Percentiles rank a stretch among this genome's conserved stretches.
Evolutionary conservation across 2,113 vertebrate genomes (phyloP).

Genomic region (Bostrychus sinensis): DNA sequence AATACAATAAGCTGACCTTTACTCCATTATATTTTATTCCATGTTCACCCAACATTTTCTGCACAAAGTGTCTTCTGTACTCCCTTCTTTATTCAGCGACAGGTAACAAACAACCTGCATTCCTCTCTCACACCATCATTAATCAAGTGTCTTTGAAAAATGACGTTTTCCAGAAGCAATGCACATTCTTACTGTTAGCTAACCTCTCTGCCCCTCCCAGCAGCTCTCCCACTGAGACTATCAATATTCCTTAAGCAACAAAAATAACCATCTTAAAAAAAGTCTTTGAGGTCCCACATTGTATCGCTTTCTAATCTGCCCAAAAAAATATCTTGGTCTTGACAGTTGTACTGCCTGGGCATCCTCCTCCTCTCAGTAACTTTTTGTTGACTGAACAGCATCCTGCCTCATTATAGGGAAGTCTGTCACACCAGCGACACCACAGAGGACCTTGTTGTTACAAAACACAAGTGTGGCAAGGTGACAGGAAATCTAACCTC

Average conservation of each 20-base stretch:
- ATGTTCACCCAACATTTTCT: no score
- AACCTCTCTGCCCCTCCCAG: slow-evolving; percentile 36
- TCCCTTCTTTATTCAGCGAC: neutral
- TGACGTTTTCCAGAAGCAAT: slow-evolving; percentile 8
- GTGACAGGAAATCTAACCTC: slow-evolving; percentile 40
- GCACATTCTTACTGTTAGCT: slow-evolving; percentile 16
- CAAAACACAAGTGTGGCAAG: slow-evolving; percentile 29
- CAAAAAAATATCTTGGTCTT: slow-evolving; percentile 22
- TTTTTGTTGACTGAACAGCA: slow-evolving; percentile 33
- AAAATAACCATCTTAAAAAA: slow-evolving; percentile 60
- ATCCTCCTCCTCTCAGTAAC: slow-evolving; percentile 27
- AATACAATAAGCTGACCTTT: no score
- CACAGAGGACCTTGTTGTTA: neutral
- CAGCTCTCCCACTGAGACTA: slow-evolving; percentile 52
- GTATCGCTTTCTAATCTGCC: slow-evolving; percentile 13
- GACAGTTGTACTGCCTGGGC: slow-evolving; percentile 43
- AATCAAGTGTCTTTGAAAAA: slow-evolving; percentile 2
- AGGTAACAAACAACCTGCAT: neutral
- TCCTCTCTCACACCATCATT: slow-evolving; percentile 14
- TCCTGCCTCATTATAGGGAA: slow-evolving; percentile 49
- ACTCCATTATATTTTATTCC: no score
- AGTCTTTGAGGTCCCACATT: slow-evolving; percentile 19
- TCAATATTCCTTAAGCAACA: slow-evolving; percentile 46
- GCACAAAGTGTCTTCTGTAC: no score
- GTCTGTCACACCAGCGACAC: neutral